Evolutionary conservation across 1,140 invertebrate species (phyloP).

Genomic region (Zaprionus vittiger): DNA sequence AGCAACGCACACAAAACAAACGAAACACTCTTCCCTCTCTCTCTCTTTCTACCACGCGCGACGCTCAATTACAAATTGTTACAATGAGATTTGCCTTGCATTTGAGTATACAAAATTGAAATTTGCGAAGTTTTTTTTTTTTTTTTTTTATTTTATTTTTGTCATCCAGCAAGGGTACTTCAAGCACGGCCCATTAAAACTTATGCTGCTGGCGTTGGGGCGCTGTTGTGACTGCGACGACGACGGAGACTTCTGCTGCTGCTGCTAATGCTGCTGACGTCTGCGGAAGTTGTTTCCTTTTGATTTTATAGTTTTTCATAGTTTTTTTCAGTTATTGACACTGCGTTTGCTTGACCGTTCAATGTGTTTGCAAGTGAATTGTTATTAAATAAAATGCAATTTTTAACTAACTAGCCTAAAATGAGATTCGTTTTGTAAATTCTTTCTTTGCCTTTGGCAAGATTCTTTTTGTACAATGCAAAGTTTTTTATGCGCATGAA

Average conservation of each 20-base stretch:
- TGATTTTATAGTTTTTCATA: constrained; percentile 62
- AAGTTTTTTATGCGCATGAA: constrained; percentile 62
- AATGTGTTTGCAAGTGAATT: background rate
- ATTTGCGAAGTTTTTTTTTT: constrained; percentile 24
- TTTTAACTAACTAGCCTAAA: constrained; percentile 30
- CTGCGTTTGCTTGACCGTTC: constrained; percentile 7
- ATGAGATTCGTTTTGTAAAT: constrained; percentile 68
- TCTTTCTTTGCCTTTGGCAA: constrained; percentile 39
- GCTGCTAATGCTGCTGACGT: constrained; percentile 57
- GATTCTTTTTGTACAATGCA: constrained; percentile 30
- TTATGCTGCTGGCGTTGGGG: constrained; percentile 33
- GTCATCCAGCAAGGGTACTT: constrained; percentile 20
- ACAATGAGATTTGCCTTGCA: constrained; percentile 46
- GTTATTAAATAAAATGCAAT: constrained; percentile 47
- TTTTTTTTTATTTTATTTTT: background rate
- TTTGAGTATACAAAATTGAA: constrained; percentile 30
- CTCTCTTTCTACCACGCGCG: background rate
- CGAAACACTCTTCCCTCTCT: background rate
- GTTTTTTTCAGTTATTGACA: constrained; percentile 43
- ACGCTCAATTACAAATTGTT: constrained; percentile 37
- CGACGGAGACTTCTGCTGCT: constrained; percentile 43
- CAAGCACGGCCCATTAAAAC: constrained; percentile 21
- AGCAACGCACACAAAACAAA: constrained; percentile 51
- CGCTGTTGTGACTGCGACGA: constrained; percentile 22
- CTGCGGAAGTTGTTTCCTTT: constrained; percentile 64